Evolutionary conservation across 2,113 vertebrate genomes (phyloP).

Genomic region (Pterocles burchelli): DNA sequence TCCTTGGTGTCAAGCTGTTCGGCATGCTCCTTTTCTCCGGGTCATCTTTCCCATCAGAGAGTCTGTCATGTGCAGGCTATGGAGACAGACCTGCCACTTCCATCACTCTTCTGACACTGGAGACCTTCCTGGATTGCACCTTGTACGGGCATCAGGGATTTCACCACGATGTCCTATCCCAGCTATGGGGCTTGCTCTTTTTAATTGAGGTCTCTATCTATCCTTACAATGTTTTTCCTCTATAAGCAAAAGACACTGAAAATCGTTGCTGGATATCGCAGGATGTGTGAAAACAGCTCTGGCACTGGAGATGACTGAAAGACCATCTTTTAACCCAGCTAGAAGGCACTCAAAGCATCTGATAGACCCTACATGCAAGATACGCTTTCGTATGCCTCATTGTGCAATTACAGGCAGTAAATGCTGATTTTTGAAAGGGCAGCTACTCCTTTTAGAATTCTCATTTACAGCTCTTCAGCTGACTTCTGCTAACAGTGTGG

Average conservation of each 20-base stretch:
- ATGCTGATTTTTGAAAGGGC: neutral
- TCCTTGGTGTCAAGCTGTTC: neutral
- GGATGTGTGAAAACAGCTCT: neutral
- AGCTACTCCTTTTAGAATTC: neutral
- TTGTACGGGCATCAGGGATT: neutral
- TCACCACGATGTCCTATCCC: neutral
- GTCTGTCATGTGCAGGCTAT: no score
- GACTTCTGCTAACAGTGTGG: neutral
- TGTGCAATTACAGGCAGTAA: neutral
- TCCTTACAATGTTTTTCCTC: neutral
- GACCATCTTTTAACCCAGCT: neutral
- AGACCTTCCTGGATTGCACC: neutral
- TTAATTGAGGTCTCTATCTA: neutral
- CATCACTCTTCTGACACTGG: neutral
- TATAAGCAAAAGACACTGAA: neutral
- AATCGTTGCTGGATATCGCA: neutral
- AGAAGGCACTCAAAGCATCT: neutral
- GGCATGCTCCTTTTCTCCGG: neutral
- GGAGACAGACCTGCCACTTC: neutral
- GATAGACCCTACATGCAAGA: neutral
- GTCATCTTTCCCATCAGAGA: neutral
- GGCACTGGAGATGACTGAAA: neutral
- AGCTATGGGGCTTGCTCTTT: neutral
- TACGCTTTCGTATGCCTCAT: accelerated
- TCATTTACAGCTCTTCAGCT: neutral